Percentiles rank a stretch among this genome's conserved stretches.
Evolutionary conservation across 2,113 vertebrate genomes (phyloP).

Genomic region (Narcine bancroftii): DNA sequence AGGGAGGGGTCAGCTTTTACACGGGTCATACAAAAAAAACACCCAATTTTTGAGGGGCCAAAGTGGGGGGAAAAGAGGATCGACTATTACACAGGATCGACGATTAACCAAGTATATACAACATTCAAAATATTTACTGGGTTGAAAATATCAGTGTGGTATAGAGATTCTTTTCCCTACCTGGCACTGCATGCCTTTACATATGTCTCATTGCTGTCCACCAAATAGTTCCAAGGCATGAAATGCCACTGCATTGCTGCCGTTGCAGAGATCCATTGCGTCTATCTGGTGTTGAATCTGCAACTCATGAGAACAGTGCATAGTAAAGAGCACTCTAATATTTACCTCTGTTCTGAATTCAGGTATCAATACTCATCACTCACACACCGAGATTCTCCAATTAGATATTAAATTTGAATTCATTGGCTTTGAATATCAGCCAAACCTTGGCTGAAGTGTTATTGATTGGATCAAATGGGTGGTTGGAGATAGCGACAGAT

Average conservation of each 20-base stretch:
- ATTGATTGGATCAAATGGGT: neutral
- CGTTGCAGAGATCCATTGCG: neutral
- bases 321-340: neutral
- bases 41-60: too few species aligned
- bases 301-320: neutral
- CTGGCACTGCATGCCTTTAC: neutral
- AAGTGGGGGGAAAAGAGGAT: too few species aligned
- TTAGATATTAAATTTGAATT: neutral
- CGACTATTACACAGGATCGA: too few species aligned
- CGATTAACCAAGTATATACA: too few species aligned
- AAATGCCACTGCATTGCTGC: neutral
- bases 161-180: neutral
- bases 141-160: neutral
- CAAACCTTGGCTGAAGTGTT: neutral
- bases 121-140: neutral
- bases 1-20: too few species aligned
- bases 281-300: neutral
- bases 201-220: neutral
- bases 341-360: neutral
- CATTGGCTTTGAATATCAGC: neutral
- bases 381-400: neutral
- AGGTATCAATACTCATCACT: neutral
- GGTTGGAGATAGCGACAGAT: neutral
- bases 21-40: too few species aligned
- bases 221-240: neutral